These are phyloP conservation scores for Mythimna vitellina DNA, from an alignment of 2,888 invertebrate genomes.

Conservation along the genomic window DNA sequence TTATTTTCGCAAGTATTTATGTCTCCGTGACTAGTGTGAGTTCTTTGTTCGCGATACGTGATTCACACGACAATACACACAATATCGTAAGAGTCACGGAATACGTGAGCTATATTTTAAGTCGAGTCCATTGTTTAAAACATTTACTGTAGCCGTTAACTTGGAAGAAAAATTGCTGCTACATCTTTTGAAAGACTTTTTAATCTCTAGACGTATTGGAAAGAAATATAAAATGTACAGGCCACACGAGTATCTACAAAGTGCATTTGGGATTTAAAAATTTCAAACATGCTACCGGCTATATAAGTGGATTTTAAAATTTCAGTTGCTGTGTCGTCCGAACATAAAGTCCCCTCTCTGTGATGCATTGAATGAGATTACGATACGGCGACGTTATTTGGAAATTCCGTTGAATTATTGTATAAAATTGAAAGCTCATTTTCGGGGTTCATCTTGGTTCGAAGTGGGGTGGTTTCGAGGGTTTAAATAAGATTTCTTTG, in stretches of 20 bases:
- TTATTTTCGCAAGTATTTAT: conserved; percentile 51
- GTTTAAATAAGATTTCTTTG: conserved; percentile 57
- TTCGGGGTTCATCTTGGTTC: conserved; percentile 66
- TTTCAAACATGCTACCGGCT: conserved; percentile 15
- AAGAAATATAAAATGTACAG: conserved; percentile 34
- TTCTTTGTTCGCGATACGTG: conserved; percentile 58
- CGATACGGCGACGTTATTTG: conserved; percentile 49
- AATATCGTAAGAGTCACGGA: conserved; percentile 56
- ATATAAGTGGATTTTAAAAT: conserved; percentile 62
- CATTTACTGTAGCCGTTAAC: conserved; percentile 20
- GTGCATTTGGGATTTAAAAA: conserved; percentile 23
- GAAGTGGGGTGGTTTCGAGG: conserved; percentile 58
- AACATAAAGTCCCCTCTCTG: conserved; percentile 44
- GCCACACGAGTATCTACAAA: neutral
- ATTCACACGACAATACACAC: conserved; percentile 57
- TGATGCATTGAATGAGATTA: conserved; percentile 61
- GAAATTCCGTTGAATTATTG: conserved; percentile 44
- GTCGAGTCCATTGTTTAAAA: conserved; percentile 43
- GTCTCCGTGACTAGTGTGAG: conserved; percentile 38
- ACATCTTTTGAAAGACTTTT: conserved; percentile 10
- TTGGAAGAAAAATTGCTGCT: conserved; percentile 25
- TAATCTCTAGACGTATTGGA: conserved; percentile 18
- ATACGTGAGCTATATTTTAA: conserved; percentile 57
- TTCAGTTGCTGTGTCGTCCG: conserved; percentile 55
- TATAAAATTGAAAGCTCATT: conserved; percentile 67